Conservation (phyloP, 2,797 vertebrate species). For the Tachyglossus aculeatus region DNA sequence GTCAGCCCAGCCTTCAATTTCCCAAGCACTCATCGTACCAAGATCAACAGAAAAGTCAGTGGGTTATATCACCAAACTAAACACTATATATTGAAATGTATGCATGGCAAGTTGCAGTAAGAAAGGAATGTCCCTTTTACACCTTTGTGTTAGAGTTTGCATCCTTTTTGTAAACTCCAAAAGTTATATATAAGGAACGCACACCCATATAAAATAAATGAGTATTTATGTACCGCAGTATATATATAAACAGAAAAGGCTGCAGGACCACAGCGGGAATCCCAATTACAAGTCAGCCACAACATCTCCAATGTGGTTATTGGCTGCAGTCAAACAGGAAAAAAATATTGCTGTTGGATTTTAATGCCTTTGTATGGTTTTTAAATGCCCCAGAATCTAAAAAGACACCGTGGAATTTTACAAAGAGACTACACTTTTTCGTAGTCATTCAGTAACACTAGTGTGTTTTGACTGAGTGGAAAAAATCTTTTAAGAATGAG, state of each 20-base stretch:
- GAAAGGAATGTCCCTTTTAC: slow-evolving; percentile 55
- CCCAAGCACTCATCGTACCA: slow-evolving; percentile 53
- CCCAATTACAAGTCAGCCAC: slow-evolving; percentile 58
- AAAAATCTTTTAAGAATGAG: neutral
- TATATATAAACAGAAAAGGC: slow-evolving; percentile 59
- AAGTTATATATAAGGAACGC: slow-evolving; percentile 37
- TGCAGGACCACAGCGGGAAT: slow-evolving; percentile 57
- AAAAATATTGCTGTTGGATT: slow-evolving; percentile 72
- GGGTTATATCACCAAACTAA: slow-evolving; percentile 60
- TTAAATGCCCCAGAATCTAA: slow-evolving; percentile 32
- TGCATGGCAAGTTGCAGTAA: slow-evolving; percentile 16
- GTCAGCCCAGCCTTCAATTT: slow-evolving; percentile 57
- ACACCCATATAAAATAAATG: slow-evolving; percentile 56
- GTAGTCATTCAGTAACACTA: neutral
- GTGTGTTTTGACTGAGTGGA: neutral
- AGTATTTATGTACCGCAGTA: slow-evolving; percentile 59
- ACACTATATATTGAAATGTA: slow-evolving; percentile 51
- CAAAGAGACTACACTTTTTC: slow-evolving; percentile 21
- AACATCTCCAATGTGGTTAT: slow-evolving; percentile 64
- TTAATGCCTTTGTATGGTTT: slow-evolving; percentile 49
- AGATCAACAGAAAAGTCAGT: slow-evolving; percentile 60
- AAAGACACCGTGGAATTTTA: slow-evolving; percentile 32
- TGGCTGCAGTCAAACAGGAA: slow-evolving; percentile 65
- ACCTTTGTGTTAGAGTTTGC: slow-evolving; percentile 39
- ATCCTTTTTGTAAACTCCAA: slow-evolving; percentile 43